Base-by-base conservation (phyloP, 2,888 invertebrate species). In the Heliconius ethilla region DNA sequence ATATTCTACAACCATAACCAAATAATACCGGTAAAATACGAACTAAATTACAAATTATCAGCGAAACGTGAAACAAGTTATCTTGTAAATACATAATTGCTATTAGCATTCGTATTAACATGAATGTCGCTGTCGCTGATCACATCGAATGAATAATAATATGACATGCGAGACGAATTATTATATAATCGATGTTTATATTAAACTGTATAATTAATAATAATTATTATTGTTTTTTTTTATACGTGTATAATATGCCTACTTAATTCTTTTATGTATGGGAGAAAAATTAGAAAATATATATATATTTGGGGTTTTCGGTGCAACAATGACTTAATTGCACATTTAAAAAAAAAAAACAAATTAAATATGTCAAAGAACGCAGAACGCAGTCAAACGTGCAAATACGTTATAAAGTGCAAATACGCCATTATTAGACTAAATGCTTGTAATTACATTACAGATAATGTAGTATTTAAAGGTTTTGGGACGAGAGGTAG, bases 91-190 rank as follows among this genome's bases (percentile, higher is more conserved):
- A 74, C 69, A 29, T 77, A 69, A 77, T 77, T 73, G 72, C 37
- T 67, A 67, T 59, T 40, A 69, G 65, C 77, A 73, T 73, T 69
- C 51, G 25, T 74, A 77, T 74, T 74, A 73, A 67, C 72, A 62
- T 73, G 62, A 73, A 77, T 77, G 73, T 45, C 51, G 76, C 75
- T 75, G 55, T 70, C 76, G 59, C 37, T 78, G 75, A 72, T 75
- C 75, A 72, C 75, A 76, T 76, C 66, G 70, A 79, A 76, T 80
- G 73, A 77, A 77, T 74, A 77, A 77, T 77, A 77, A 73, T n/a
- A n/a, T 40, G 70, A 76, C 80, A 76, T 78, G 78, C 80, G 59
- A 76, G 37, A 76, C 45, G 62, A 78, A 76, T 76, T 73, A 76
- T 78, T 73, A 79, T 78, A 65, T 40, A 63, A 65, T 77, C 65